phyloP scores from a whole-genome alignment of 1,140 invertebrate species.

The Macrotrachela quadricornifera region DNA sequence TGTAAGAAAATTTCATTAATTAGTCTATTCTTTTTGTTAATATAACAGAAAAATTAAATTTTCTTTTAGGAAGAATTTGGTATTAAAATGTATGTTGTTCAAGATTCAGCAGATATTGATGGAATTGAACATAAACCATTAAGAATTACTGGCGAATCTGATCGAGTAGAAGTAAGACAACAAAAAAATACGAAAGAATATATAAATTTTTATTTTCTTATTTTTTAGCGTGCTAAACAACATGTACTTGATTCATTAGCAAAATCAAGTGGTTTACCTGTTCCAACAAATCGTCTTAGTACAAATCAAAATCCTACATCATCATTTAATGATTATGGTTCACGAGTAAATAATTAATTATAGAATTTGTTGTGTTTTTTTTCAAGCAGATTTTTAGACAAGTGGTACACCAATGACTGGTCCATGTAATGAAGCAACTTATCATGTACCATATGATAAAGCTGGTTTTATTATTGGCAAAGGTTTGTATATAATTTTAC shows the following conservation, averaged over 20 bases:
- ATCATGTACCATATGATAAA: constrained; percentile 58
- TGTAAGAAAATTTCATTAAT: constrained; percentile 15
- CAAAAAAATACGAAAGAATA: background rate
- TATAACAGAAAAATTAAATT: constrained; percentile 2
- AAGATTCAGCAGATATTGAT: constrained; percentile 54
- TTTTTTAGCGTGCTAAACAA: too few relatives aligned
- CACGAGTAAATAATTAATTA: too few relatives aligned
- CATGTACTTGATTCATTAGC: background rate
- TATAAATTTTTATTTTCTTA: background rate
- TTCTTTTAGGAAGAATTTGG: constrained; percentile 54
- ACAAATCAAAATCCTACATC: too few relatives aligned
- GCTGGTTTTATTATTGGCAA: constrained; percentile 87
- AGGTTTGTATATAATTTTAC: constrained; percentile 22
- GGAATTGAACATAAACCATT: constrained; percentile 50
- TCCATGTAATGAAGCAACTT: background rate
- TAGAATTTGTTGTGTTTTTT: too few relatives aligned
- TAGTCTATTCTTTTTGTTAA: constrained; percentile 11
- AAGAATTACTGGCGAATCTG: constrained; percentile 73
- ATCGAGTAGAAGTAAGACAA: constrained; percentile 53
- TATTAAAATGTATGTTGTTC: constrained; percentile 94
- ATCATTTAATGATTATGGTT: too few relatives aligned
- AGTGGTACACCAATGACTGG: too few relatives aligned
- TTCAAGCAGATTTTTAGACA: too few relatives aligned
- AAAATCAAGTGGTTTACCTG: too few relatives aligned
- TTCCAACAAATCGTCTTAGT: too few relatives aligned